Base-by-base conservation (phyloP, 1,140 invertebrate species). In the Pachypeltis micranthus region DNA sequence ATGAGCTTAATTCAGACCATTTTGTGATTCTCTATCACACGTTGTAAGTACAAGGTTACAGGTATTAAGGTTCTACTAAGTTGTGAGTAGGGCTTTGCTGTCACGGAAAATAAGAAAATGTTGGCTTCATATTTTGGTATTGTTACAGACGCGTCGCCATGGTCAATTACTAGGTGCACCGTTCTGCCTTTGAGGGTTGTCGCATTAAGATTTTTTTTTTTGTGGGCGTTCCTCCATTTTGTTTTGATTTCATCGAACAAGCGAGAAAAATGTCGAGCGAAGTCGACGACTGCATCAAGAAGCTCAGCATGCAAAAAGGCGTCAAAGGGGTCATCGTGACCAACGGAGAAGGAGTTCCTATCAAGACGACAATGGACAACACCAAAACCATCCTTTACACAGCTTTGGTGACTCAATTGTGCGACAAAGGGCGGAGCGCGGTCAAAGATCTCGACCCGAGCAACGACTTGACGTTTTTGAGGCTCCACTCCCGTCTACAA, bases 241-340 rank as follows among this genome's bases (percentile, higher is more conserved):
- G 34, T 39, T n/a, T 10, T 39, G 7, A 39, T 39, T 10, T 39
- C 34, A n/a, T n/a, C n/a, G 7, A 39, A 39, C 34, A 39, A 39
- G n/a, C 7, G n/a, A 39, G 16, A 25, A 56, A 74, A 62, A 79
- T 79, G 63, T 44, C 63, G 23, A 61, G 58, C n/a, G 96, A 98
- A 83, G 91, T 98, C 26, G 96, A 98, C 79, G 96, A 98, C 81
- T 96, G 91, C 12, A 83, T 98, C 70, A 98, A 98, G 78, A 80
- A 95, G 67, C 96, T 98, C 70, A 90, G 93, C 72, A 84, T 87
- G 57, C 94, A 98, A 71, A 97, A 96, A 78, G 95, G 96, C 67
- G 96, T 99, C 51, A 85, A 92, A 71, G 96, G 96, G 64, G 88
- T 93, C 56, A 91, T 98, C 73, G 91, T 98, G 61, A 90, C 98